phyloP scores from a whole-genome alignment of 1,140 invertebrate species.

The Drosophila jambulina region DNA sequence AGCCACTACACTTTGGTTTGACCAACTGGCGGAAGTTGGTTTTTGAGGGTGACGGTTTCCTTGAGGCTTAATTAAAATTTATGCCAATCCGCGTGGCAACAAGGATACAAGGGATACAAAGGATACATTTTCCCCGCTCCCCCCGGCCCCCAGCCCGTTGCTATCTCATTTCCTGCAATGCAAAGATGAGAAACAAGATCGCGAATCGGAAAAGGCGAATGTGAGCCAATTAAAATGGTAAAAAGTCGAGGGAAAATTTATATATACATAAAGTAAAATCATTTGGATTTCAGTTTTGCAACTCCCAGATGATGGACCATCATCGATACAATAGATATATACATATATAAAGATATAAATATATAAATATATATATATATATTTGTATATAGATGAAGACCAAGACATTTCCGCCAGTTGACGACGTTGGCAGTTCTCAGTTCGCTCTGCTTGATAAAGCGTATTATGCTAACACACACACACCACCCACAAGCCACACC shows the following conservation, averaged over 20 bases:
- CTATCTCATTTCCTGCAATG: slow-evolving; percentile 24
- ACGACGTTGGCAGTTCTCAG: slow-evolving; percentile 33
- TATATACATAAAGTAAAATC: slow-evolving; percentile 11
- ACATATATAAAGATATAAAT: background rate
- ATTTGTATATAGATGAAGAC: slow-evolving; percentile 12
- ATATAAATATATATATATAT: background rate
- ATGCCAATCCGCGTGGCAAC: slow-evolving; percentile 34
- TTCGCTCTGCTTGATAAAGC: slow-evolving; percentile 56
- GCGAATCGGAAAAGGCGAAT: slow-evolving; percentile 33
- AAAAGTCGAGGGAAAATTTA: slow-evolving; percentile 14
- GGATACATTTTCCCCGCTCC: background rate
- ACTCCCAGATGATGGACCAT: slow-evolving; percentile 13
- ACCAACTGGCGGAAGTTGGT: slow-evolving; percentile 40
- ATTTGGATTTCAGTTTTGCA: background rate
- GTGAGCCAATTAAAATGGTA: slow-evolving; percentile 54
- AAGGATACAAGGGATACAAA: slow-evolving; percentile 4
- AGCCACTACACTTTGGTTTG: slow-evolving; percentile 37
- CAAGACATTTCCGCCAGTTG: slow-evolving; percentile 56
- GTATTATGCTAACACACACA: slow-evolving; percentile 62
- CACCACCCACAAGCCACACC: background rate
- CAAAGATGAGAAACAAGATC: slow-evolving; percentile 23
- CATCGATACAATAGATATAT: slow-evolving; percentile 28
- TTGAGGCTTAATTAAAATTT: slow-evolving; percentile 60
- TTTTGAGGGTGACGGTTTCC: slow-evolving; percentile 47
- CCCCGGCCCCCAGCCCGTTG: background rate